Evolutionary conservation across 2,797 vertebrate species (phyloP), one percentile per base, ranked within the genome.

Genomic region (Cryptoblepharus egeriae): DNA sequence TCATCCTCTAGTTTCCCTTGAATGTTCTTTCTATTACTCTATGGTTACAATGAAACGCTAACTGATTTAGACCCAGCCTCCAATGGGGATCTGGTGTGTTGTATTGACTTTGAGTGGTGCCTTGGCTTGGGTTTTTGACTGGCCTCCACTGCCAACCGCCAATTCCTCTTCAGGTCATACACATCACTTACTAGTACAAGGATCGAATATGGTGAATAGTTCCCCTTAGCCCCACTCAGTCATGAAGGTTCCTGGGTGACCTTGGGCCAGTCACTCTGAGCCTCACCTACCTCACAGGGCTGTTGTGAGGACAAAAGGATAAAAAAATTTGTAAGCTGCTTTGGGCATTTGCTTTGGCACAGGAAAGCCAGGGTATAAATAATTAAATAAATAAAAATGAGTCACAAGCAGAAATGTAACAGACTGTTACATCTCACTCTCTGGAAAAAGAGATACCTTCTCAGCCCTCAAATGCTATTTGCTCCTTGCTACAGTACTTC

Each of bases 1-100:
- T 57, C 81, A 71, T 45, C 11, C 12, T 75, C 49, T 57, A 80
- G 11, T 37, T 69, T 77, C 49, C 32, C 1, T 0, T 0, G 0
- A 35, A n/a, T 75, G 71, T 68, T 28, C 60, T 20, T 67, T 79
- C 24, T 22, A 9, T 22, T 12, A 42, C n/a, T 10, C 39, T 42
- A 26, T 13, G 26, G 24, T 26, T 7, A 42, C 52, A 16, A 45
- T 60, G 45, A 67, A 42, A 28, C 28, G 52, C 9, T 15, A 2
- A 61, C 16, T 49, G 13, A 20, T 58, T 67, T 32, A 55, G 32
- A 65, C 5, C 24, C 5, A 22, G 35, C 37, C 4, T 11, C 11
- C 65, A 68, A 35, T 9, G 35, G 15, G 32, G 65, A 24, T 28
- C 67, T 69, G 20, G 67, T 68, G 37, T 69, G 67, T 24, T 39